Evolutionary conservation across 2,797 vertebrate species (phyloP), one percentile per base, ranked within the genome.

Genomic region (Myripristis murdjan): DNA sequence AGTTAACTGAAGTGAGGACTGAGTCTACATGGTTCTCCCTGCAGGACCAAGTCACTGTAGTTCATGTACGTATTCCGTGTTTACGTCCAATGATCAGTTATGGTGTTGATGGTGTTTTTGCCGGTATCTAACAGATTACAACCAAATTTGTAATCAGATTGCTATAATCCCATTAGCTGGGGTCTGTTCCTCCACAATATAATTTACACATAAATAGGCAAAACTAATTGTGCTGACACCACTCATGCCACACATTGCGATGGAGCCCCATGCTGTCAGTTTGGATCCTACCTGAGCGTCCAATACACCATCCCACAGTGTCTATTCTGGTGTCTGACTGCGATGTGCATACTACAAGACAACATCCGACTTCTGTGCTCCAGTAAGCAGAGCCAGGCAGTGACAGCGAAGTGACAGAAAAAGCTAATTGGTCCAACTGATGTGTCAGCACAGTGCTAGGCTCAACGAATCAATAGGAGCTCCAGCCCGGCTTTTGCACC

Each of bases 381-480:
- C 68, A 58, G 39, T 80, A 51, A 66, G 59, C 73, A 54, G 47
- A 78, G 65, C 57, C 24, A n/a, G 18, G 26, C 15, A 66, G 70
- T 79, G 67, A 81, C 83, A 83, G 88, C 72, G 62, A 72, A 85
- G 64, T 77, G 79, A 76, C 70, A 67, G 75, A 66, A 77, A 64
- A 77, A 81, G 67, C 71, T 90, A 91, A 88, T 84, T 90, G 87
- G 89, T 85, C 73, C 72, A 84, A 78, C 70, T 75, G 82, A 79
- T 82, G 70, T 89, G 90, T 87, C 81, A 75, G 68, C 14, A 44
- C 49, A 47, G 64, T 62, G 84, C 64, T 67, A 63, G 56, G 62
- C 75, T 84, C 76, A 37, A 69, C 28, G 62, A 78, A 80, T 20
- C 72, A 77, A 75, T 60, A 82, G 69, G 65, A 70, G 70, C 71